Base-by-base conservation (phyloP, 2,888 invertebrate species). In the Thalpophila matura region DNA sequence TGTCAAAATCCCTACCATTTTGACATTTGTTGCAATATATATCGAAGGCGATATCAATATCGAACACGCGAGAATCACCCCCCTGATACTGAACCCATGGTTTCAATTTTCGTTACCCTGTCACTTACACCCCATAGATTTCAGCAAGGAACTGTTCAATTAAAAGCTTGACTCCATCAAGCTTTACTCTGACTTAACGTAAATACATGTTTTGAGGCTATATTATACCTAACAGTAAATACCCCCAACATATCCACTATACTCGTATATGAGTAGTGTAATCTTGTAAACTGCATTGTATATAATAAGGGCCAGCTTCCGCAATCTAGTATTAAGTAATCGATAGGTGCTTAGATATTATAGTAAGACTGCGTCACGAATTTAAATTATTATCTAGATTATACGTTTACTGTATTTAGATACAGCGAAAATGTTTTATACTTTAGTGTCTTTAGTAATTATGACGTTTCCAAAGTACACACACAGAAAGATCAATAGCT, bases 311-410 rank as follows among this genome's bases (percentile, higher is more conserved):
- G 71, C 72, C 74, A 75, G 62, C 74, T 81, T 72, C 50, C 59
- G 67, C 67, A 50, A 77, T 64, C 69, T 74, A 80, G 78, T 81
- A 1, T 54, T 74, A 86, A 83, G 81, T 84, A 81, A 85, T 78
- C 74, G 54, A 89, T 92, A 92, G 92, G 92, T 92, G 91, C 92
- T 92, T 92, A 90, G 86, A 83, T 86, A 79, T 88, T 77, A 85
- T 88, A 86, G 83, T 90, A 91, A 94, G 94, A 94, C 94, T 94
- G 93, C 88, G 70, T 89, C 84, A 91, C 94, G 94, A 94, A 94
- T 94, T 94, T 94, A 94, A 91, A 92, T 89, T 84, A 85, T 84
- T 81, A 75, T 54, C 53, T 81, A 84, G 78, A 76, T 62, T 63
- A 16, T 66, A 71, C 5, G 31, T 61, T 62, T 24, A 62, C 40